Evolutionary conservation across 2,888 invertebrate genomes (phyloP).

Genomic region (Ectobius pallidus): DNA sequence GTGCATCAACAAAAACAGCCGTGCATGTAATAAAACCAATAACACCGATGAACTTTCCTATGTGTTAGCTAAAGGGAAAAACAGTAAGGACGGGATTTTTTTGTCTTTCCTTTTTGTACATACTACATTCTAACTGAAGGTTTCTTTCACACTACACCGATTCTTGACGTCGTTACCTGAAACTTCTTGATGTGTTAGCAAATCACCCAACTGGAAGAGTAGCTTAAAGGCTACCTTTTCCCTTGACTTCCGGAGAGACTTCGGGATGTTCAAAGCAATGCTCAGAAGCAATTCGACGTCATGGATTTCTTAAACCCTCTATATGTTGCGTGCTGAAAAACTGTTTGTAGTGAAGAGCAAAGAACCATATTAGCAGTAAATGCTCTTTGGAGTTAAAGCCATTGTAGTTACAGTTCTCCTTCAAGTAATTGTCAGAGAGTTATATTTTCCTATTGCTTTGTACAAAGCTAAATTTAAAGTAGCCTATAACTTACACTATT

Average conservation of each 20-base stretch:
- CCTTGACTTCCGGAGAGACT: neutral
- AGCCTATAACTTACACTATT: too few relatives aligned
- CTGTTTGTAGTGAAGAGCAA: neutral
- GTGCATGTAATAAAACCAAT: neutral
- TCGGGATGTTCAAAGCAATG: neutral
- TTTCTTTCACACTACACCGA: neutral
- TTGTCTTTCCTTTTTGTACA: neutral
- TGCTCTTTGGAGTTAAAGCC: neutral
- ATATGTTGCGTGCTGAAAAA: neutral
- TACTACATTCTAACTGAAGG: neutral
- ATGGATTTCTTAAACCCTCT: neutral
- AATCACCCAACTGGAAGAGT: neutral
- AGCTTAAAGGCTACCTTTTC: neutral
- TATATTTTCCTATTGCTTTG: too few relatives aligned
- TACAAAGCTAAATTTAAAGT: too few relatives aligned
- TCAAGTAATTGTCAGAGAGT: too few relatives aligned
- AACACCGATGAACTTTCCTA: neutral
- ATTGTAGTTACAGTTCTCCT: too few relatives aligned
- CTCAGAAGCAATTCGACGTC: neutral
- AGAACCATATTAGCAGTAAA: too few relatives aligned
- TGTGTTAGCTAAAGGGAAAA: neutral
- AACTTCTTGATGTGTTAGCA: neutral
- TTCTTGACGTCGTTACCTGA: neutral
- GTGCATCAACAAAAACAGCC: neutral
- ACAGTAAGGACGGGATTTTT: neutral